Evolutionary conservation across 2,113 vertebrate genomes (phyloP).

Genomic region (Gobio gobio): DNA sequence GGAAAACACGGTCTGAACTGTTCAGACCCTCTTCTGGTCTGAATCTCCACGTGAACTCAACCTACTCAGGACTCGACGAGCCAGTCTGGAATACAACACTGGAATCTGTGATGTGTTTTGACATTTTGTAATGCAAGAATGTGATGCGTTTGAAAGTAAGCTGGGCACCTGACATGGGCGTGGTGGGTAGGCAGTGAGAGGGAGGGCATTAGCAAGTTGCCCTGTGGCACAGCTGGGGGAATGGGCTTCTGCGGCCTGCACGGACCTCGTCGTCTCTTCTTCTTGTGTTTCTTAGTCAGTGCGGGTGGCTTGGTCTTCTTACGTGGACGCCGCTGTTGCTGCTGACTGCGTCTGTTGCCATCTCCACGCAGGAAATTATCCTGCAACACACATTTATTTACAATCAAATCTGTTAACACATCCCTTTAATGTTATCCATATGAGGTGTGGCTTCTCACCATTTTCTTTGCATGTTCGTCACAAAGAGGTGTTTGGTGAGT

Average conservation of each 20-base stretch:
- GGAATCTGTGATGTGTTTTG: not conserved
- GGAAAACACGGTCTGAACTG: not conserved
- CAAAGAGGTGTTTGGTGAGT: constrained; percentile 98
- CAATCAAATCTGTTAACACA: not conserved
- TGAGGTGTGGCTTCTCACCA: constrained; percentile 75
- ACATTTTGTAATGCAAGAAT: not conserved
- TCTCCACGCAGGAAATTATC: constrained; percentile 98
- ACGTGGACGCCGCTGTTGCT: constrained; percentile 94
- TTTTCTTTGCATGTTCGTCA: constrained; percentile 99
- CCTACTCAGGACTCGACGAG: not conserved
- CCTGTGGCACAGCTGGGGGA: constrained; percentile 95
- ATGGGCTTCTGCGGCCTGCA: constrained; percentile 98
- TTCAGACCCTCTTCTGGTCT: not conserved
- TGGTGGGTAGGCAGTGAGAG: constrained; percentile 88
- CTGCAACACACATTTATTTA: constrained; percentile 66
- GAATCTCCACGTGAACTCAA: not conserved
- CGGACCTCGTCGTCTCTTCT: constrained; percentile 92
- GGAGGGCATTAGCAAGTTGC: constrained; percentile 97
- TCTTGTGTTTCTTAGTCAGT: constrained; percentile 99
- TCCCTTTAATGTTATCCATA: not conserved
- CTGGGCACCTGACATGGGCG: constrained; percentile 85
- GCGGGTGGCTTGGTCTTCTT: constrained; percentile 99
- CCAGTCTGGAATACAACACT: not conserved
- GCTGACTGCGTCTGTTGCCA: constrained; percentile 92
- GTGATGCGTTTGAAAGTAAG: not conserved